Evolutionary conservation across 2,797 vertebrate genomes (phyloP).

Genomic region (Vespertilio murinus): DNA sequence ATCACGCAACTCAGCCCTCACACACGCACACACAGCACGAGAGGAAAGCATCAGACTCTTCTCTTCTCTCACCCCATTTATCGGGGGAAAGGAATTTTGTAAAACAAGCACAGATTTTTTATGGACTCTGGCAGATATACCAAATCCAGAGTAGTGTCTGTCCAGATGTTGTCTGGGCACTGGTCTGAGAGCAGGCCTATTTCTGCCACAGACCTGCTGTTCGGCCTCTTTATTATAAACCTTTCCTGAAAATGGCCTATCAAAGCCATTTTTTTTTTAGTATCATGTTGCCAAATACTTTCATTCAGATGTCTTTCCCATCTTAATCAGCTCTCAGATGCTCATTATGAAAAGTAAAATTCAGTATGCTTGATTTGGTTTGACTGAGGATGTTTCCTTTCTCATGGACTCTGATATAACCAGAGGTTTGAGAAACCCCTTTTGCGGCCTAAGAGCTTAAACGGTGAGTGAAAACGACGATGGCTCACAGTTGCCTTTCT

Average conservation of each 20-base stretch:
- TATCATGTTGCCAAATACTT: conserved; percentile 49
- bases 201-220: conserved; percentile 53
- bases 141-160: conserved; percentile 51
- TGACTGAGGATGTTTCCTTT: conserved; percentile 52
- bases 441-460: conserved; percentile 25
- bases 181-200: conserved; percentile 53
- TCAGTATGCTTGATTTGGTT: conserved; percentile 22
- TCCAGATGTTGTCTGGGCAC: conserved; percentile 58
- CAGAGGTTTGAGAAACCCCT: conserved; percentile 52
- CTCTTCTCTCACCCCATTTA: conserved; percentile 66
- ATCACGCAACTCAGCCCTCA: conserved; percentile 69
- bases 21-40: conserved; percentile 36
- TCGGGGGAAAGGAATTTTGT: conserved; percentile 53
- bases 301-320: background rate
- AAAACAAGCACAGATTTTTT: conserved; percentile 75
- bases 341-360: conserved; percentile 39
- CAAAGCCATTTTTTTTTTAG: conserved; percentile 56
- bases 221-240: conserved; percentile 51
- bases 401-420: conserved; percentile 55
- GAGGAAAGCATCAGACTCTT: conserved; percentile 75
- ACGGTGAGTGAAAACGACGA: background rate
- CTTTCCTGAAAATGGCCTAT: conserved; percentile 67
- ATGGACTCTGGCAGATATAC: conserved; percentile 26
- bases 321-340: conserved; percentile 50
- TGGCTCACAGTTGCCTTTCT: conserved; percentile 48